Base-by-base conservation (phyloP, 2,797 vertebrate genomes). In the Eupleurogrammus muticus region DNA sequence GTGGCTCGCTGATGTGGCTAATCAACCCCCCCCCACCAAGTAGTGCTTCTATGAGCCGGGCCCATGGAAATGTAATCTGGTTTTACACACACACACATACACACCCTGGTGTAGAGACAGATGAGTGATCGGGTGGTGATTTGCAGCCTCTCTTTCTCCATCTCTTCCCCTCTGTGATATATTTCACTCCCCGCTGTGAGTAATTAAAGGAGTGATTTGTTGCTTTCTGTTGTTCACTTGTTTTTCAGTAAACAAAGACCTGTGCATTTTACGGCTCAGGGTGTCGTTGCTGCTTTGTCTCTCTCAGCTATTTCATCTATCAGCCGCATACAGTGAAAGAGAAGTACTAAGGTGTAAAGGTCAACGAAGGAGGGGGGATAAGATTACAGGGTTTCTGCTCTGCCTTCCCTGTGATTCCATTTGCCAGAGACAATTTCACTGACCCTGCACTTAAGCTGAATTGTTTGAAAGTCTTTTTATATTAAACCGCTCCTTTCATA, bases 131-230 rank as follows among this genome's bases (percentile, higher is more conserved):
- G 65, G 59, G 56, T 42, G 46, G 56, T 77, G 67, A 75, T 86
- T 75, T 79, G 55, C 44, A 55, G 63, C 62, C 40, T 49, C 46
- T 54, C 57, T 53, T 48, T 21, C 17, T 70, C 60, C 38, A n/a
- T 65, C 40, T 63, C 53, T 7, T 64, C 12, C 13, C 34, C 35
- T 70, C 38, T 28, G 9, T 11, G 11, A 59, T 73, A 3, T 44
- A 60, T 70, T 56, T 60, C 54, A 49, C n/a, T 55, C 2, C 44
- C 55, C 44, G 16, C 16, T 5, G 66, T 1, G 2, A 58, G 55
- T 64, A 62, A 72, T 84, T 83, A 73, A 70, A 66, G 70, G 36
- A 51, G 57, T 71, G 66, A 84, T 82, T 65, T 75, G 75, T 44
- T 13, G 53, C 9, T 3, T 40, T 35, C 48, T 3, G 17, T 23